phyloP scores from a whole-genome alignment of 1,140 invertebrate species.

The Frieseomelitta varia region DNA sequence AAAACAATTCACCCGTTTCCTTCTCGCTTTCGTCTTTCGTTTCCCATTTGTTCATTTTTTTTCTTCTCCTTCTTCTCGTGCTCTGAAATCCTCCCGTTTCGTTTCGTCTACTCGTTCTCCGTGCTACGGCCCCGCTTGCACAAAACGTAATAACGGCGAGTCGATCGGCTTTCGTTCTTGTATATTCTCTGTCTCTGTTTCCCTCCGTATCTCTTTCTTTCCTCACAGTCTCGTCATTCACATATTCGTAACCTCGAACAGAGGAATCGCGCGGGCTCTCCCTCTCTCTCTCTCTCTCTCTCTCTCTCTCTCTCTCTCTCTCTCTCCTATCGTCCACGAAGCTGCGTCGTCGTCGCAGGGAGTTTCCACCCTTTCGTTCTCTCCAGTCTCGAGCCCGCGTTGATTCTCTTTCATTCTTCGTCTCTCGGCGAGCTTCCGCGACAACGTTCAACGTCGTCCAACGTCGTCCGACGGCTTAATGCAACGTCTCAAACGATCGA shows the following conservation, averaged over 20 bases:
- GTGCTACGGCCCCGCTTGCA: conserved; percentile 49
- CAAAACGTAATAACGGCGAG: conserved; percentile 60
- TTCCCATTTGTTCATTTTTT: neutral
- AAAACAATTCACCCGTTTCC: conserved; percentile 20
- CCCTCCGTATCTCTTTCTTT: neutral
- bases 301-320: neutral
- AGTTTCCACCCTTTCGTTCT: conserved; percentile 14
- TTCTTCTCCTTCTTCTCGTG: neutral
- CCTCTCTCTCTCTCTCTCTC: neutral
- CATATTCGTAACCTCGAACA: conserved; percentile 19
- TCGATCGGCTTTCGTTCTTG: conserved; percentile 49
- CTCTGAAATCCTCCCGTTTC: conserved; percentile 11
- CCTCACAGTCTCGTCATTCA: conserved; percentile 9
- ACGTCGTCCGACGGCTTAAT: neutral
- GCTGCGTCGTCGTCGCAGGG: conserved; percentile 15
- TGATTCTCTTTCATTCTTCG: neutral
- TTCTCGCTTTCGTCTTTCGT: conserved; percentile 42
- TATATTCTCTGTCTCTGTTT: neutral
- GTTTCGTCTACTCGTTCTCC: conserved; percentile 56
- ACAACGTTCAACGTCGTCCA: neutral
- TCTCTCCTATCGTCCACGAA: too few species aligned
- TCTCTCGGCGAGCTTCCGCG: neutral
- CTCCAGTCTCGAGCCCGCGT: neutral
- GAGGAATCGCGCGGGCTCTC: conserved; percentile 37
- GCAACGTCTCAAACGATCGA: neutral